Evolutionary conservation across 1,140 invertebrate species (phyloP).

Genomic region (Schlechtendalia chinensis): DNA sequence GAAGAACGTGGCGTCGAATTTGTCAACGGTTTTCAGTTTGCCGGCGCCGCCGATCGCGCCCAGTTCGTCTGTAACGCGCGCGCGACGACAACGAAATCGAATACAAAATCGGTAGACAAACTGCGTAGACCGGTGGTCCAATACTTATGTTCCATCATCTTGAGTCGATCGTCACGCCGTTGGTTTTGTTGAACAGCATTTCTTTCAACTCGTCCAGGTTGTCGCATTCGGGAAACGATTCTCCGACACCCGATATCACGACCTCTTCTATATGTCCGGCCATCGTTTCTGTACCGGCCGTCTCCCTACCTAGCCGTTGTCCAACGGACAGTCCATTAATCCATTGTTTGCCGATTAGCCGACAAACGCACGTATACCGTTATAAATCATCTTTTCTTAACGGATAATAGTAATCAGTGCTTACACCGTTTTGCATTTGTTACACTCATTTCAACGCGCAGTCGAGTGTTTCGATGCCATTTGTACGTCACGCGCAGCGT

Average conservation of each 20-base stretch:
- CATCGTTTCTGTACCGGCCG: not conserved
- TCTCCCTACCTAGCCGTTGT: not conserved
- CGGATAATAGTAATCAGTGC: too few species aligned
- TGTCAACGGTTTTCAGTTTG: conserved; percentile 20
- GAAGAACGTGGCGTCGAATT: conserved; percentile 51
- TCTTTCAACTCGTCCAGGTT: conserved; percentile 64
- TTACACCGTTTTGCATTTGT: too few species aligned
- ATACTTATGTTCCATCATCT: conserved; percentile 36
- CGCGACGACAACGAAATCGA: not conserved
- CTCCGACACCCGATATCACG: conserved; percentile 66
- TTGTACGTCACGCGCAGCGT: too few species aligned
- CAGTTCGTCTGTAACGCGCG: not conserved
- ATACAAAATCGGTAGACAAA: too few species aligned
- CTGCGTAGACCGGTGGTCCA: too few species aligned
- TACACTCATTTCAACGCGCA: too few species aligned
- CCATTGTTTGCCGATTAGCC: too few species aligned
- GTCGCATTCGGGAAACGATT: conserved; percentile 63
- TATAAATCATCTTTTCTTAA: too few species aligned
- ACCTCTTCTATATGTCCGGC: conserved; percentile 55
- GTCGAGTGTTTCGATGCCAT: too few species aligned
- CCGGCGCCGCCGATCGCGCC: not conserved
- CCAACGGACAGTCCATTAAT: too few species aligned
- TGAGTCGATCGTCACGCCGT: conserved; percentile 33
- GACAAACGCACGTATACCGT: too few species aligned
- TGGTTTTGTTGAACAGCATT: conserved; percentile 58